These are phyloP conservation scores for Falcunculus frontatus DNA, from an alignment of 2,113 vertebrate species.

Conservation along the genomic window DNA sequence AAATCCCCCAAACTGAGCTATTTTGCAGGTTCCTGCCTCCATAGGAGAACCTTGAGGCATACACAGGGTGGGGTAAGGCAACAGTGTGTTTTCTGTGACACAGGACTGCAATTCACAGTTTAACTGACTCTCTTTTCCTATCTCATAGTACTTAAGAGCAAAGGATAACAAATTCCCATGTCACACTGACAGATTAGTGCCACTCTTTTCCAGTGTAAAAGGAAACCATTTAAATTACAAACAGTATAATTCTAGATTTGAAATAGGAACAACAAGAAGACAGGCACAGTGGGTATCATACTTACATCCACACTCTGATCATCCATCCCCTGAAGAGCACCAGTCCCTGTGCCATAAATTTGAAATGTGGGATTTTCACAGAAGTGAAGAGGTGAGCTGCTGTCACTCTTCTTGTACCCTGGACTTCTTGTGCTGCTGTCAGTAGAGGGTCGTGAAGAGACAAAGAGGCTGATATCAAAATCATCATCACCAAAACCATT, in stretches of 20 bases:
- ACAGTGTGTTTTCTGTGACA: neutral
- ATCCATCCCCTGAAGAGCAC: conserved; percentile 60
- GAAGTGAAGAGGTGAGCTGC: conserved; percentile 72
- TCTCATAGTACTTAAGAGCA: neutral
- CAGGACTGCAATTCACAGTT: neutral
- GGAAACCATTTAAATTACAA: neutral
- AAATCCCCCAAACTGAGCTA: neutral
- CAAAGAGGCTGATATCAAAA: conserved; percentile 93
- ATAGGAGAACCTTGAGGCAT: neutral
- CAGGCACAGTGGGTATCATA: neutral
- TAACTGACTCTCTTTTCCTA: neutral
- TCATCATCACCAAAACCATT: conserved; percentile 74
- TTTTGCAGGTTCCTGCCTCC: neutral
- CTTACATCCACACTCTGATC: conserved; percentile 87
- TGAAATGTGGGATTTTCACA: conserved; percentile 64
- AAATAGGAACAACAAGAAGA: neutral
- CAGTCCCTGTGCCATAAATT: conserved; percentile 32
- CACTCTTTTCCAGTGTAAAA: neutral
- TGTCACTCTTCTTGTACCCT: conserved; percentile 61
- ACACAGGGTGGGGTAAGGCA: neutral
- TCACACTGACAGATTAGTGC: neutral
- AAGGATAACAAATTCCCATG: neutral
- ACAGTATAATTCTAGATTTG: neutral
- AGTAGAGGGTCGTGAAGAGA: conserved; percentile 73
- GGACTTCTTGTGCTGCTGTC: conserved; percentile 68